These are phyloP conservation scores for Mus spicilegus DNA, from an alignment of 2,113 vertebrate genomes.

Conservation along the genomic window DNA sequence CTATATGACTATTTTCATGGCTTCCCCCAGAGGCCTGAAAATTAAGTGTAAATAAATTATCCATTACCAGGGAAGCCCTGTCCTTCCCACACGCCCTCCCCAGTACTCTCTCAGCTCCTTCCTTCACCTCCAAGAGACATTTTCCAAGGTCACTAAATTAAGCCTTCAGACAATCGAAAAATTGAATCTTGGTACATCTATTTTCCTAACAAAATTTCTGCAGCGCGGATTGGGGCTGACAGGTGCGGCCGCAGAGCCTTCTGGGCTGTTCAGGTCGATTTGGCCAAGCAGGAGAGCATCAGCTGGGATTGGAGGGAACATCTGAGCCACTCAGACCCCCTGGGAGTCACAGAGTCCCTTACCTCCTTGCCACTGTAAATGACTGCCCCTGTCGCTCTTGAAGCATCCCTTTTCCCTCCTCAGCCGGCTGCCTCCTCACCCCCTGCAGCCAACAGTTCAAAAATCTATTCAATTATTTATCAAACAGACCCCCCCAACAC, in stretches of 20 bases:
- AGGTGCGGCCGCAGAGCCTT: constrained; percentile 86
- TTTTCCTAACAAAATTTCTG: constrained; percentile 90
- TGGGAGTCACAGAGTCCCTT: constrained; percentile 85
- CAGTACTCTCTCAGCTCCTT: constrained; percentile 4
- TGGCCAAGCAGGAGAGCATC: constrained; percentile 88
- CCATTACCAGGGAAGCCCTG: constrained; percentile 48
- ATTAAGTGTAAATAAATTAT: constrained; percentile 75
- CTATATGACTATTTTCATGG: not conserved
- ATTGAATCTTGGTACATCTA: constrained; percentile 89
- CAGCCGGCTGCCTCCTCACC: constrained; percentile 65
- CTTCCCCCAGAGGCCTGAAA: constrained; percentile 35
- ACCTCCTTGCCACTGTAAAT: constrained; percentile 83
- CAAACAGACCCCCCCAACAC: constrained; percentile 54
- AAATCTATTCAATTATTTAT: constrained; percentile 87
- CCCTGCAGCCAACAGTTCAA: constrained; percentile 1
- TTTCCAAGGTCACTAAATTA: constrained; percentile 89
- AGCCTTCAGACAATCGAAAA: constrained; percentile 88
- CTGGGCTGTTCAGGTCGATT: constrained; percentile 91
- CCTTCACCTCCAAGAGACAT: constrained; percentile 80
- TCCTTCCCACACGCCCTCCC: not conserved
- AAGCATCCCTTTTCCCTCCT: constrained; percentile 51
- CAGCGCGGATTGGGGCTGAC: constrained; percentile 89
- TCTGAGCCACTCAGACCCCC: constrained; percentile 84
- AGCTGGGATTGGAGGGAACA: constrained; percentile 90
- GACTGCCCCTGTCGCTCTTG: constrained; percentile 82